Evolutionary conservation across 2,888 invertebrate species (phyloP).

Genomic region (Cheilosia vulpina): DNA sequence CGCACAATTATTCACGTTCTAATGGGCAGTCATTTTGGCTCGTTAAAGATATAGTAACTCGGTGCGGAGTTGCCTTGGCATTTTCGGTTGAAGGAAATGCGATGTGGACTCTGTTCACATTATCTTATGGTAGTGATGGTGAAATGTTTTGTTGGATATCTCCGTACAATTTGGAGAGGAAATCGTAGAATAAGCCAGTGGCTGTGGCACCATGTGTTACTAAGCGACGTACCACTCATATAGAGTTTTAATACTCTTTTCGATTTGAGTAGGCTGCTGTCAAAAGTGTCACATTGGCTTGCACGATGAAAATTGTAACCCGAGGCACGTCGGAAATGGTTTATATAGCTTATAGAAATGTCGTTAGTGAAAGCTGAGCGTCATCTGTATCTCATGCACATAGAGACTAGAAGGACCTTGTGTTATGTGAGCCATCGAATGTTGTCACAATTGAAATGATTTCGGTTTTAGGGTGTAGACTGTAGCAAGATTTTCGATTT

Average conservation of each 20-base stretch:
- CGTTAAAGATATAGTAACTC: slow-evolving; percentile 16
- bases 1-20: slow-evolving; percentile 28
- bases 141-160: background rate
- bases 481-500: too few species aligned
- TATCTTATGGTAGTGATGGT: background rate
- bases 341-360: too few species aligned
- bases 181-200: background rate
- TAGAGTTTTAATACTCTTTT: slow-evolving; percentile 5
- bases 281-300: slow-evolving; percentile 22
- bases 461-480: too few species aligned
- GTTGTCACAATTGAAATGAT: too few species aligned
- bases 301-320: slow-evolving; percentile 4
- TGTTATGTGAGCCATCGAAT: too few species aligned
- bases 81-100: slow-evolving; percentile 8
- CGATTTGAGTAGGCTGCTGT: slow-evolving; percentile 16
- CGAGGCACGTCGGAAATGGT: too few species aligned
- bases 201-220: slow-evolving; percentile 17
- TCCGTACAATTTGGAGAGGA: slow-evolving; percentile 7
- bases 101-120: background rate
- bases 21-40: slow-evolving; percentile 23
- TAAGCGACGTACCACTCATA: background rate
- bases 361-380: too few species aligned
- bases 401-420: too few species aligned
- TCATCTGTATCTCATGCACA: too few species aligned
- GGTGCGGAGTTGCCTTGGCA: background rate